Conservation (phyloP, 2,888 invertebrate genomes). For the Drosophila melanosoma region DNA sequence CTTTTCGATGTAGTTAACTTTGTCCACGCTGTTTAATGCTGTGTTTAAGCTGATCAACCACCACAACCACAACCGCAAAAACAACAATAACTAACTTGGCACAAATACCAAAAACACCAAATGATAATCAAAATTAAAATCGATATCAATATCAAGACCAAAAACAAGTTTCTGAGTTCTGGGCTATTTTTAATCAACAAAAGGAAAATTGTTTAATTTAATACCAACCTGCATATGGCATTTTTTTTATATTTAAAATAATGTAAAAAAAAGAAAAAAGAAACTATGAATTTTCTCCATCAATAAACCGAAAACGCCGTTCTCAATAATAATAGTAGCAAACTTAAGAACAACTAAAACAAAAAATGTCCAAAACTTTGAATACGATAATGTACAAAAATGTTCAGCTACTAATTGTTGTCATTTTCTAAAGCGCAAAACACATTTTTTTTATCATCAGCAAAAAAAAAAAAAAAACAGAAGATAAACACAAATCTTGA, state of each 20-base stretch:
- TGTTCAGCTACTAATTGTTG: conserved; percentile 75
- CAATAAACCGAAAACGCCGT: conserved; percentile 20
- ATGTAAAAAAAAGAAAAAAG: conserved; percentile 22
- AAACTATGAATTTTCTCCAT: conserved; percentile 23
- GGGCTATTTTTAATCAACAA: conserved; percentile 78
- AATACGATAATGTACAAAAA: conserved; percentile 84
- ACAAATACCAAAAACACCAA: conserved; percentile 27
- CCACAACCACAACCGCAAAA: conserved; percentile 25
- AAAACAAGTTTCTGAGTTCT: conserved; percentile 84
- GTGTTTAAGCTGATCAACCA: conserved; percentile 48
- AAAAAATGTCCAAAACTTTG: conserved; percentile 85
- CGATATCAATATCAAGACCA: conserved; percentile 39
- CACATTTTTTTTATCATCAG: conserved; percentile 68
- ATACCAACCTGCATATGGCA: conserved; percentile 31
- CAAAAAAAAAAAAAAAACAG: conserved; percentile 25
- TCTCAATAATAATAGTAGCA: conserved; percentile 33
- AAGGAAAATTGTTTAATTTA: conserved; percentile 30
- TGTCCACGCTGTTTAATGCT: conserved; percentile 64
- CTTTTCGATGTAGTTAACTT: conserved; percentile 72
- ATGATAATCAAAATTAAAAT: conserved; percentile 30
- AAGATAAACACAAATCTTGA: conserved; percentile 21
- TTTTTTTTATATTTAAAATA: conserved; percentile 1
- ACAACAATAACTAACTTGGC: conserved; percentile 49
- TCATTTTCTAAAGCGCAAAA: conserved; percentile 56
- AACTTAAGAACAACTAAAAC: conserved; percentile 51